These are phyloP conservation scores for Drosophila ogumai DNA, from an alignment of 1,140 invertebrate genomes.

Conservation along the genomic window DNA sequence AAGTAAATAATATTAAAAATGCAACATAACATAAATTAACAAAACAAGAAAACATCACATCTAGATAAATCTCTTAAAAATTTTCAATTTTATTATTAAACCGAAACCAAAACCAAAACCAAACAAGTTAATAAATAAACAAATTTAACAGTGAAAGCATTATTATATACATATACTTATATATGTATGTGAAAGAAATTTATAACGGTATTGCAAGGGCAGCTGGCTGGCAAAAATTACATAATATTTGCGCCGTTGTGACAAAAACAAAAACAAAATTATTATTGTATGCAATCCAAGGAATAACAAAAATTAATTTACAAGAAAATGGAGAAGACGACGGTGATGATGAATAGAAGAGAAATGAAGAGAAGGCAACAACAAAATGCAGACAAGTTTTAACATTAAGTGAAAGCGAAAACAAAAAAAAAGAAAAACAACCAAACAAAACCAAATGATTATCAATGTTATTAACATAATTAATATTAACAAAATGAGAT, in stretches of 20 bases:
- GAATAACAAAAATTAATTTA: constrained; percentile 76
- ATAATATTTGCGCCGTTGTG: constrained; percentile 59
- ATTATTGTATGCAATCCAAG: constrained; percentile 71
- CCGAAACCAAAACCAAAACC: constrained; percentile 62
- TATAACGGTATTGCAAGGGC: constrained; percentile 70
- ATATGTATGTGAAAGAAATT: constrained; percentile 38
- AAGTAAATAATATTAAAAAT: constrained; percentile 74
- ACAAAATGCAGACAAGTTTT: constrained; percentile 73
- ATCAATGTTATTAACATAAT: constrained; percentile 84
- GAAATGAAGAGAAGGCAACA: constrained; percentile 27
- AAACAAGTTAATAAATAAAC: constrained; percentile 77
- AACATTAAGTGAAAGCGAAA: constrained; percentile 74
- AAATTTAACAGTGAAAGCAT: constrained; percentile 79
- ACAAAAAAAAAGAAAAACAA: constrained; percentile 54
- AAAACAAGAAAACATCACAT: constrained; percentile 72
- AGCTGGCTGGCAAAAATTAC: constrained; percentile 66
- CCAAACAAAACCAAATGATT: constrained; percentile 69
- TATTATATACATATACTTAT: constrained; percentile 45
- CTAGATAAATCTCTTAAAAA: constrained; percentile 83
- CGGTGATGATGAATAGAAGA: constrained; percentile 18
- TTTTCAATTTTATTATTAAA: constrained; percentile 83
- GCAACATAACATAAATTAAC: constrained; percentile 73
- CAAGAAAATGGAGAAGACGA: constrained; percentile 48
- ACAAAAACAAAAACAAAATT: constrained; percentile 21
- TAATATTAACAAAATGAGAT: constrained; percentile 74